Evolutionary conservation across 2,113 vertebrate species (phyloP), one percentile per base, ranked within the genome.

Genomic region (Pomatostomus ruficeps): DNA sequence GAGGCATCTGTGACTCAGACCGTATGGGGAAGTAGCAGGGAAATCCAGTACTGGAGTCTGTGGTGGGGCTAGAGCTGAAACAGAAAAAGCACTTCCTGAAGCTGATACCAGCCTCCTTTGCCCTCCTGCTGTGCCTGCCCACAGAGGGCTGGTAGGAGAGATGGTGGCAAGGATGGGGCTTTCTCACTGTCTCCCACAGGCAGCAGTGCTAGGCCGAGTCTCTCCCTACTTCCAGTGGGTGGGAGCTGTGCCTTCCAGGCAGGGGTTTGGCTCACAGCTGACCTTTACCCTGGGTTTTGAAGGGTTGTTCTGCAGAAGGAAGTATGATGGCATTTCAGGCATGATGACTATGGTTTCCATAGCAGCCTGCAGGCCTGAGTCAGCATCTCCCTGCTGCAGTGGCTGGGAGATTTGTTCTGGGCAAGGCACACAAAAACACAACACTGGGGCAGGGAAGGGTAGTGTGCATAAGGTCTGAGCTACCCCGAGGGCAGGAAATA

Each of bases 81-180:
- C 14, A 51, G 45, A 31, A 79, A n/a, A 81, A 38, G 9, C 9
- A 10, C 13, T 72, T 90, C 16, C 54, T 49, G 75, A 57, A 49
- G 29, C 6, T 57, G 38, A 10, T 29, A 10, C 15, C 33, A 33
- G 49, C 29, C 28, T 73, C 0, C 0, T 40, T 48, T 62, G 22
- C 20, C 26, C 3, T 68, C 26, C 49, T 40, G 49, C 33, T 42
- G 38, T 70, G 21, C 55, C n/a, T 9, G 9, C 16, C 22, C 9
- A 3, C 23, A 11, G 3, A 1, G 21, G 23, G 7, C 72, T 5
- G 2, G 6, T 9, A 15, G 73, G 28, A 59, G 25, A 24, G 11
- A 31, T 0, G 8, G 52, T 3, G 0, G 7, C 2, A 1, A 20
- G 12, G 18, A 38, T 11, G 20, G 24, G 29, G 16, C 22, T 72